phyloP scores from a whole-genome alignment of 2,797 vertebrate genomes.

The Bufotes viridis region DNA sequence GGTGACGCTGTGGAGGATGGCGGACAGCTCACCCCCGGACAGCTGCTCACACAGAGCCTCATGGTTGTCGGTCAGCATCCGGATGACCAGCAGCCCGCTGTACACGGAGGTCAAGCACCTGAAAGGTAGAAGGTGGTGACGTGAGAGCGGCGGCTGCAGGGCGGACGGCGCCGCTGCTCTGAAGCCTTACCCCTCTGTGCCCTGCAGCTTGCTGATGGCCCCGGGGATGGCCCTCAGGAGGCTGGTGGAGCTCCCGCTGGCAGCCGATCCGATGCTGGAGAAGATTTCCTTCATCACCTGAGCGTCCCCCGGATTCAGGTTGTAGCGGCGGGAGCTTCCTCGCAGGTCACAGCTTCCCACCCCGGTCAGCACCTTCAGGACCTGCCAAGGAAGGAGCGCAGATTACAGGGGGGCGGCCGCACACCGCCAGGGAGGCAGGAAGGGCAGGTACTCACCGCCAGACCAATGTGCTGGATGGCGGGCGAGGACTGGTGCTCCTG shows the following conservation, averaged over 20 bases:
- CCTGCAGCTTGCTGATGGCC: constrained; percentile 84
- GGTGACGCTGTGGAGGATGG: constrained; percentile 75
- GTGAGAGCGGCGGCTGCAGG: not conserved
- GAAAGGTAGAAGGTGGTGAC: not conserved
- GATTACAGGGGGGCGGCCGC: not conserved
- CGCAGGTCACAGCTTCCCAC: constrained; percentile 79
- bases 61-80: constrained; percentile 84
- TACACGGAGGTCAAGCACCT: constrained; percentile 84
- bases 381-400: constrained; percentile 69
- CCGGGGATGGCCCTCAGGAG: constrained; percentile 82
- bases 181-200: constrained; percentile 79
- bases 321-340: constrained; percentile 63
- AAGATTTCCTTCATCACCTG: constrained; percentile 92
- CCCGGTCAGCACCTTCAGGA: constrained; percentile 87
- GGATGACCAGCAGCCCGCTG: constrained; percentile 87
- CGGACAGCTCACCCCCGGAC: constrained; percentile 74
- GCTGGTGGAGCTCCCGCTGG: constrained; percentile 77
- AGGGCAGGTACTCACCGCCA: constrained; percentile 79
- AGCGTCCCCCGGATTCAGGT: constrained; percentile 78
- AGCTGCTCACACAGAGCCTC: constrained; percentile 88
- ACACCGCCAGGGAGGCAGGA: not conserved
- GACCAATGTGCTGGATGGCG: constrained; percentile 85
- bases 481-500: constrained; percentile 77
- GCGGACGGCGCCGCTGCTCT: fast-evolving
- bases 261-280: constrained; percentile 88